Evolutionary conservation across 2,113 vertebrate species (phyloP).

Genomic region (Hydrolagus affinis): DNA sequence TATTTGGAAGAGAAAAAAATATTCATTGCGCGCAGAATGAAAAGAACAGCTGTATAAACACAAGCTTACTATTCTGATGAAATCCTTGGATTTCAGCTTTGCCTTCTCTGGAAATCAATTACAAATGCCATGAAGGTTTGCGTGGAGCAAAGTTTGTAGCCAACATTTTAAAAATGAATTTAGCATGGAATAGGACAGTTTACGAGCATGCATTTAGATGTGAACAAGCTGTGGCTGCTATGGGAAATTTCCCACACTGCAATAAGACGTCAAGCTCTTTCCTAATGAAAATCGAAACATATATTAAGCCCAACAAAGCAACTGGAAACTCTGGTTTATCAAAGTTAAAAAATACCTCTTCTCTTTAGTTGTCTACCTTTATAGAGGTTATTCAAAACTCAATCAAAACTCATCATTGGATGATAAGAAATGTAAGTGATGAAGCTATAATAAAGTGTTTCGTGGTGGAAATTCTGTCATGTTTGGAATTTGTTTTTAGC

Average conservation of each 20-base stretch:
- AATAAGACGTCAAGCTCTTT: neutral
- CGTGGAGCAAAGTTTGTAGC: slow-evolving; percentile 7
- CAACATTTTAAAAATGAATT: neutral
- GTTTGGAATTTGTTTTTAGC: neutral
- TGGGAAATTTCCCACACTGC: neutral
- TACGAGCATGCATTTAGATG: neutral
- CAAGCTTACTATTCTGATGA: neutral
- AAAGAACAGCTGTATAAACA: slow-evolving; percentile 6
- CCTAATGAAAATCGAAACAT: neutral
- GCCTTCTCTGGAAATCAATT: neutral
- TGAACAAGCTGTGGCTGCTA: slow-evolving; percentile 15
- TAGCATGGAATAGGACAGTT: neutral
- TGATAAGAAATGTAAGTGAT: neutral
- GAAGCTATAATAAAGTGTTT: neutral
- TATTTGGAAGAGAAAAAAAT: neutral
- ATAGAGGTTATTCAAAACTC: neutral
- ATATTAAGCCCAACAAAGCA: neutral
- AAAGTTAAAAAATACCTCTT: neutral
- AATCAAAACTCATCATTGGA: no score
- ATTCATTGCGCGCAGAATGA: neutral
- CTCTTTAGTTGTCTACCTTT: neutral
- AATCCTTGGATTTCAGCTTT: neutral
- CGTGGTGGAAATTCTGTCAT: neutral
- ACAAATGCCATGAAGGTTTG: neutral
- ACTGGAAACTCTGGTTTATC: neutral